phyloP scores from a whole-genome alignment of 1,140 invertebrate genomes.

The Scaptomyza montana region DNA sequence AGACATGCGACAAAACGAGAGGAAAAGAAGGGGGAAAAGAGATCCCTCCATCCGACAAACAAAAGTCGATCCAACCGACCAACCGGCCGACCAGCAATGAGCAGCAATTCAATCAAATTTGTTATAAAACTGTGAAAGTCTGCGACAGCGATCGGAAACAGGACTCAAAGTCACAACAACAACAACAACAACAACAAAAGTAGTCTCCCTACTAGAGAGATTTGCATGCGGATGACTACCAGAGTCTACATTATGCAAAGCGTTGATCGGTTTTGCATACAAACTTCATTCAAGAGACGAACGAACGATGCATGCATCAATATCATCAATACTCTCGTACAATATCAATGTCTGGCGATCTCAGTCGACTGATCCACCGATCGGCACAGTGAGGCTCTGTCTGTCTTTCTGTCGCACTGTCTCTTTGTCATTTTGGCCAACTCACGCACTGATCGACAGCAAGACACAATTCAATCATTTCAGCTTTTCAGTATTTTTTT shows the following conservation, averaged over 20 bases:
- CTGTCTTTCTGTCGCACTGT: background rate
- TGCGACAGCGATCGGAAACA: constrained; percentile 78
- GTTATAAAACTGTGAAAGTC: constrained; percentile 82
- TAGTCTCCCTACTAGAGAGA: constrained; percentile 33
- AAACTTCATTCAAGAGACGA: constrained; percentile 39
- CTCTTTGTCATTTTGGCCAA: constrained; percentile 43
- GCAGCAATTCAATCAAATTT: constrained; percentile 78
- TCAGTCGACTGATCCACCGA: constrained; percentile 12
- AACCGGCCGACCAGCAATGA: background rate
- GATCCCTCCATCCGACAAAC: background rate
- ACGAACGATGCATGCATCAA: constrained; percentile 26
- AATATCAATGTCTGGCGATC: constrained; percentile 65
- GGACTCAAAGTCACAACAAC: constrained; percentile 67
- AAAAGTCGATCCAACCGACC: background rate
- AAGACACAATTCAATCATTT: constrained; percentile 83
- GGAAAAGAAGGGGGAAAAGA: background rate
- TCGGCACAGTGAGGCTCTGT: background rate
- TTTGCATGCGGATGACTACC: constrained; percentile 59
- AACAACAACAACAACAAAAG: constrained; percentile 17
- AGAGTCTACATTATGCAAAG: constrained; percentile 63
- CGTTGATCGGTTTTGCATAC: constrained; percentile 68
- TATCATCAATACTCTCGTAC: constrained; percentile 21
- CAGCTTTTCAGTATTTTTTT: constrained; percentile 15
- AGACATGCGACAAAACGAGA: constrained; percentile 27
- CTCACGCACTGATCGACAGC: constrained; percentile 73